Conservation (phyloP, 2,113 vertebrate genomes). For the Rhagologus leucostigma region DNA sequence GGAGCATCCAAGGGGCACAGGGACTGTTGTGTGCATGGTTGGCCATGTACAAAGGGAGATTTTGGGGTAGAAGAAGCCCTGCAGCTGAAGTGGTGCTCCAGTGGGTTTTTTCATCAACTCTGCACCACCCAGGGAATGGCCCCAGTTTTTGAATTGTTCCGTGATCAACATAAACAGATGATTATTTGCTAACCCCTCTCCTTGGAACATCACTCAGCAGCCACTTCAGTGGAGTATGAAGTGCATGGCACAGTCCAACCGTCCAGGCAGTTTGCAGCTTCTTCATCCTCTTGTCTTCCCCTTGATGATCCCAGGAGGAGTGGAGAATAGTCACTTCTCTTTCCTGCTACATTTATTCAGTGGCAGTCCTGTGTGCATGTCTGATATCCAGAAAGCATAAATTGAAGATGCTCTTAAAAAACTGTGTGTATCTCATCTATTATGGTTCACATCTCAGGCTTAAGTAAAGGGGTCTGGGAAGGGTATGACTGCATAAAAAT, state of each 20-base stretch:
- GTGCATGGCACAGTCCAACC: not conserved
- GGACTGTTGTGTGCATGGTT: accelerated
- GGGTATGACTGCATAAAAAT: not conserved
- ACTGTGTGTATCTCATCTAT: not conserved
- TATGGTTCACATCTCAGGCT: not conserved
- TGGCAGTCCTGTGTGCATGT: accelerated
- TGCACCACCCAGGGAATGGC: not conserved
- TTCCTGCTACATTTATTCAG: not conserved
- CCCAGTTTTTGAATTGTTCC: not conserved
- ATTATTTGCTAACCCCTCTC: not conserved
- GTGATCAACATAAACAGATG: not conserved
- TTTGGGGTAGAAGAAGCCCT: not conserved
- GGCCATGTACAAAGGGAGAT: not conserved
- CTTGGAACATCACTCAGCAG: not conserved
- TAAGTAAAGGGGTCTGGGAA: not conserved
- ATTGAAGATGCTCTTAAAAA: not conserved
- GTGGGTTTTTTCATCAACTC: not conserved
- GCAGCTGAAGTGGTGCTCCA: not conserved
- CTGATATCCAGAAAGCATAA: not conserved
- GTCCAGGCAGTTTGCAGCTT: not conserved
- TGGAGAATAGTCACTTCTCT: not conserved
- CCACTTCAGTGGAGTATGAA: not conserved
- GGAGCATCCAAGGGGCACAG: not conserved
- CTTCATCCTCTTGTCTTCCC: not conserved
- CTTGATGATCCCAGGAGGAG: not conserved